These are phyloP conservation scores for Ameiurus melas DNA, from an alignment of 2,113 vertebrate genomes.

Conservation along the genomic window DNA sequence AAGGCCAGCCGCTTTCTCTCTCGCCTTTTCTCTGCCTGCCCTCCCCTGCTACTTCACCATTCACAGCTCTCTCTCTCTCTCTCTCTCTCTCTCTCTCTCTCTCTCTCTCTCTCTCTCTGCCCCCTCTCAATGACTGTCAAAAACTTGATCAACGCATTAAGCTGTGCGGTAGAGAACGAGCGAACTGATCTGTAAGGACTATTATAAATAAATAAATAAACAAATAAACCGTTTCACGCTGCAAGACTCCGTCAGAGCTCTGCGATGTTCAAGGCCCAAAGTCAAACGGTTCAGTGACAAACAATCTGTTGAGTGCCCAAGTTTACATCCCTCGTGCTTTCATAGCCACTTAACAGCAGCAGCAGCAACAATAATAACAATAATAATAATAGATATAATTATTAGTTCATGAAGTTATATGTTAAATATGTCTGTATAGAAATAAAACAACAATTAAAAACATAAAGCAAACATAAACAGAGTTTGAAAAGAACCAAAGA, in stretches of 20 bases:
- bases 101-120: constrained; percentile 67
- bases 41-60: constrained; percentile 77
- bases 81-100: constrained; percentile 75
- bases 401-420: no score
- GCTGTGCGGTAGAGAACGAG: constrained; percentile 51
- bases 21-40: constrained; percentile 88
- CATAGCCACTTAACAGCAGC: neutral
- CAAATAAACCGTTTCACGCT: neutral
- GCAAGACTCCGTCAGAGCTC: neutral
- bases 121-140: constrained; percentile 76
- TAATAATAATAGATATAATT: neutral
- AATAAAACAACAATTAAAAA: neutral
- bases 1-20: constrained; percentile 92
- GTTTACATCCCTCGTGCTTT: neutral
- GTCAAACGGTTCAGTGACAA: constrained; percentile 52
- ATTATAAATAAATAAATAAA: constrained; percentile 30
- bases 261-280: constrained; percentile 68
- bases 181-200: constrained; percentile 55
- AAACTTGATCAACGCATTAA: constrained; percentile 67
- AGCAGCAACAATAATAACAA: neutral
- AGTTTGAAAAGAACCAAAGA: neutral
- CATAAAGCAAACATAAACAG: neutral
- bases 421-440: neutral
- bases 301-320: neutral
- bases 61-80: constrained; percentile 80